Conservation (phyloP, 2,113 vertebrate species). For the Phycodurus eques region DNA sequence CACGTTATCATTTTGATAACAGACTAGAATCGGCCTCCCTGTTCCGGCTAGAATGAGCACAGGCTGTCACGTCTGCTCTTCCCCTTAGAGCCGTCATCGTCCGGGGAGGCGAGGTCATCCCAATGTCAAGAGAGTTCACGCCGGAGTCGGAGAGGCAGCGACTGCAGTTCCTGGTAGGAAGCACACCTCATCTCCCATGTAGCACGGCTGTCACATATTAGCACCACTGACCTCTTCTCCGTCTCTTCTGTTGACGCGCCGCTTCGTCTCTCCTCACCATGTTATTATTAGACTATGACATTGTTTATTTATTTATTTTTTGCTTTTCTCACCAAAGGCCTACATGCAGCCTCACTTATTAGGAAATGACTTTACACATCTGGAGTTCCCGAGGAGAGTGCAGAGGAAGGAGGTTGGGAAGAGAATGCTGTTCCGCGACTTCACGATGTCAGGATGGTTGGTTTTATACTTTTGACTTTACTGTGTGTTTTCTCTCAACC, state of each 20-base stretch:
- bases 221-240: slow-evolving; percentile 27
- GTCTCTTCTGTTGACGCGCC: slow-evolving; percentile 28
- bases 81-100: slow-evolving; percentile 77
- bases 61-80: slow-evolving; percentile 25
- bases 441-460: slow-evolving; percentile 97
- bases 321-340: slow-evolving; percentile 70
- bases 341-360: slow-evolving; percentile 96
- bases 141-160: slow-evolving; percentile 94
- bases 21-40: not conserved
- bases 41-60: not conserved
- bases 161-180: slow-evolving; percentile 94
- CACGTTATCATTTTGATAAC: not conserved
- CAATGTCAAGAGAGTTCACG: slow-evolving; percentile 96
- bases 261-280: slow-evolving; percentile 27
- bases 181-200: slow-evolving; percentile 10
- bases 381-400: slow-evolving; percentile 95
- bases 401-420: slow-evolving; percentile 95
- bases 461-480: slow-evolving; percentile 33
- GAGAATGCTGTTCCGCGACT: slow-evolving; percentile 95
- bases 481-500: too few species aligned
- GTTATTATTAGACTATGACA: slow-evolving; percentile 42
- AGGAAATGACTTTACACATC: slow-evolving; percentile 96
- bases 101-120: slow-evolving; percentile 85
- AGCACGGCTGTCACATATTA: slow-evolving; percentile 49
- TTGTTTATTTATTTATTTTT: slow-evolving; percentile 43